Evolutionary conservation across 2,797 vertebrate species (phyloP).

Genomic region (Phoeniculus purpureus): DNA sequence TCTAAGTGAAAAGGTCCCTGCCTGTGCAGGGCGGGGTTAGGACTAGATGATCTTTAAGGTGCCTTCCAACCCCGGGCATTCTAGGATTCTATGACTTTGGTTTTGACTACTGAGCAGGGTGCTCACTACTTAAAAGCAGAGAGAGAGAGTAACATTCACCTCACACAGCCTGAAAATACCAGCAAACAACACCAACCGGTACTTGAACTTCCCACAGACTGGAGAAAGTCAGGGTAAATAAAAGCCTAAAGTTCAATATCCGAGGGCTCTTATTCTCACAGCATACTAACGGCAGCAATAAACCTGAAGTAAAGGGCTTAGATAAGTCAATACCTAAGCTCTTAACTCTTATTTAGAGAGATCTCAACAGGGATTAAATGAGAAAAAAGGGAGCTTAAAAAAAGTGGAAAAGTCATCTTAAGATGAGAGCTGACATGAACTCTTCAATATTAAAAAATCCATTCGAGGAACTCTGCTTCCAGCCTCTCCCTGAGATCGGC

Average conservation of each 20-base stretch:
- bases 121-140: background rate
- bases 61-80: too few species aligned
- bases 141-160: background rate
- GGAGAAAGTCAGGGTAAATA: slow-evolving; percentile 11
- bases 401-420: slow-evolving; percentile 53
- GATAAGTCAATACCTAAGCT: slow-evolving; percentile 53
- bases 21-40: too few species aligned
- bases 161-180: background rate
- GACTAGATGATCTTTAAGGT: too few species aligned
- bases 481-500: slow-evolving; percentile 3
- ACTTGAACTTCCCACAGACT: background rate
- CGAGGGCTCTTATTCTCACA: slow-evolving; percentile 14
- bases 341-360: slow-evolving; percentile 67
- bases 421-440: slow-evolving; percentile 38
- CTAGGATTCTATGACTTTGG: background rate
- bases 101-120: background rate
- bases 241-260: slow-evolving; percentile 19
- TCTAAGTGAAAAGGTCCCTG: too few species aligned
- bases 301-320: slow-evolving; percentile 49
- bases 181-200: background rate
- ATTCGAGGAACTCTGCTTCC: background rate
- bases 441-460: slow-evolving; percentile 56
- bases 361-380: slow-evolving; percentile 50
- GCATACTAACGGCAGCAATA: slow-evolving; percentile 55
- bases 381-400: slow-evolving; percentile 59